Evolutionary conservation across 2,888 invertebrate species (phyloP).

Genomic region (Synergus laeviventris): DNA sequence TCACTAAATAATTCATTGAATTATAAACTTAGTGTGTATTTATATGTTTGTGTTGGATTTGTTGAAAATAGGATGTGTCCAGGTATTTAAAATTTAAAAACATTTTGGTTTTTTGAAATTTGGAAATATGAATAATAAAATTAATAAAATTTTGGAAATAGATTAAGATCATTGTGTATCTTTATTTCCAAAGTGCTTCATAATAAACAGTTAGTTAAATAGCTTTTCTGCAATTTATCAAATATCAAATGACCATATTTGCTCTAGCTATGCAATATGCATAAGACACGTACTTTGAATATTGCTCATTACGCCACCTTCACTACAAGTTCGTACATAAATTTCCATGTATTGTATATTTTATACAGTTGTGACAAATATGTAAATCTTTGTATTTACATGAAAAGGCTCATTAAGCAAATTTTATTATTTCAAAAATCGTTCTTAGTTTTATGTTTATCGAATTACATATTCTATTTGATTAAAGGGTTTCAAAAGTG

Average conservation of each 20-base stretch:
- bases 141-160: no score
- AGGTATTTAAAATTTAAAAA: no score
- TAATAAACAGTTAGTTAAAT: constrained; percentile 21
- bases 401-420: neutral
- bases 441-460: neutral
- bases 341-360: neutral
- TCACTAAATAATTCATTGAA: no score
- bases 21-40: no score
- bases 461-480: neutral
- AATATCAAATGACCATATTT: constrained; percentile 17
- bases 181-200: neutral
- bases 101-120: no score
- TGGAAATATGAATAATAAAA: no score
- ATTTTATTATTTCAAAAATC: neutral
- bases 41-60: no score
- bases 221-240: constrained; percentile 6
- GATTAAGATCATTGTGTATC: neutral
- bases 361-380: neutral
- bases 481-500: neutral
- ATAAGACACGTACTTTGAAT: constrained; percentile 30
- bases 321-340: constrained; percentile 22
- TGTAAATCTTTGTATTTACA: neutral
- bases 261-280: constrained; percentile 19
- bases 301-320: constrained; percentile 15
- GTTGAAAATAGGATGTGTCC: no score